Conservation (phyloP, 2,888 invertebrate species). For the Archaeoteleia sp. region DNA sequence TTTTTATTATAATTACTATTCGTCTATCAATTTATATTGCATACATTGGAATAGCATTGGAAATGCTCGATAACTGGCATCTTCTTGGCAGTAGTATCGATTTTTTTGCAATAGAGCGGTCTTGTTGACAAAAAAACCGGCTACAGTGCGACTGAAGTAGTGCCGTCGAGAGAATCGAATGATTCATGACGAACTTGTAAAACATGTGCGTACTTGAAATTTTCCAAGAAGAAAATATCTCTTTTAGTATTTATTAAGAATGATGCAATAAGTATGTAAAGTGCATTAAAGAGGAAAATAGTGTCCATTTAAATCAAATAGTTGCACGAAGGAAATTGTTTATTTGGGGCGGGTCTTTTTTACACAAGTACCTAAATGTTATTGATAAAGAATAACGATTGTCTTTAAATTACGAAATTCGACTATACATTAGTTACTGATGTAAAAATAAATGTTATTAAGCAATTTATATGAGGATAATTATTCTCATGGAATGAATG, state of each 20-base stretch:
- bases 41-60: too few species aligned
- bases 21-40: too few species aligned
- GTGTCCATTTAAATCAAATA: conserved; percentile 38
- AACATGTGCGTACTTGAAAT: conserved; percentile 3
- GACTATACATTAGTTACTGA: conserved; percentile 61
- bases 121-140: too few species aligned
- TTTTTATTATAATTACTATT: too few species aligned
- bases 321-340: conserved; percentile 35
- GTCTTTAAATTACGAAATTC: conserved; percentile 59
- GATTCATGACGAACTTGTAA: not conserved
- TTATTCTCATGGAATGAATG: conserved; percentile 57
- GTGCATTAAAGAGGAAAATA: conserved; percentile 29
- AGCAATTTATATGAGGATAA: conserved; percentile 61
- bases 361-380: conserved; percentile 61
- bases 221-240: conserved; percentile 10
- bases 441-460: conserved; percentile 66
- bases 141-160: too few species aligned
- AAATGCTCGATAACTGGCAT: too few species aligned
- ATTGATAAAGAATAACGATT: conserved; percentile 57
- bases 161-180: too few species aligned
- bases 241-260: conserved; percentile 20
- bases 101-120: too few species aligned
- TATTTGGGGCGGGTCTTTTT: conserved; percentile 53
- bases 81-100: too few species aligned
- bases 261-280: conserved; percentile 26